Evolutionary conservation across 2,888 invertebrate genomes (phyloP), one percentile per base, ranked within the genome.

Genomic region (Apamea sordens): DNA sequence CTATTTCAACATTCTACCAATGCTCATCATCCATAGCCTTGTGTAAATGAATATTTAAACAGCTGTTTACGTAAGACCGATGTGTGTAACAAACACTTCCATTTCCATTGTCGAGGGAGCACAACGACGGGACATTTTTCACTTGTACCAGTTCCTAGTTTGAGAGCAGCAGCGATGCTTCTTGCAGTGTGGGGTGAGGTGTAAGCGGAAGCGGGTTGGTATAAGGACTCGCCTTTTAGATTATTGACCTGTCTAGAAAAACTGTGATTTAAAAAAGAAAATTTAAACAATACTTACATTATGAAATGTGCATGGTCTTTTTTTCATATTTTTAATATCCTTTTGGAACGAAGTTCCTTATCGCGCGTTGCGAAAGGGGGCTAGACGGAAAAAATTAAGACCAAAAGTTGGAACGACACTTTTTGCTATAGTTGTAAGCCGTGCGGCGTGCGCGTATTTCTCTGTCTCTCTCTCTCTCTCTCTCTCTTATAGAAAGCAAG

Each of bases 71-170:
- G 61, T 79, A 82, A 85, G 84, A 87, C 85, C 80, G 79, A 90
- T 89, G 86, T 88, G 80, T 82, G 83, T 85, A 85, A 83, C 88
- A 80, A 89, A 91, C 87, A 82, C 77, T 80, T 90, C 90, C 88
- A 89, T 92, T 91, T 89, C 86, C 89, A 90, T 89, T 90, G 91
- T 90, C 87, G 90, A 86, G 85, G 82, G 83, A 83, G 87, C 87
- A 92, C 91, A 90, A 90, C 90, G 86, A 86, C 84, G 78, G 92
- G 90, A 92, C 92, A 93, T 93, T 93, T 93, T 93, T 93, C 93
- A 93, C 93, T 92, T 86, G 87, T 90, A 87, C 91, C 90, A 89
- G 91, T 91, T 90, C 86, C 87, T 89, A 90, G 90, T 92, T 92
- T 91, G 90, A 92, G 92, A 92, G 92, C 89, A 84, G 79, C 90